These are phyloP conservation scores for Leucosticte australis DNA, from an alignment of 2,113 vertebrate genomes.

Conservation along the genomic window DNA sequence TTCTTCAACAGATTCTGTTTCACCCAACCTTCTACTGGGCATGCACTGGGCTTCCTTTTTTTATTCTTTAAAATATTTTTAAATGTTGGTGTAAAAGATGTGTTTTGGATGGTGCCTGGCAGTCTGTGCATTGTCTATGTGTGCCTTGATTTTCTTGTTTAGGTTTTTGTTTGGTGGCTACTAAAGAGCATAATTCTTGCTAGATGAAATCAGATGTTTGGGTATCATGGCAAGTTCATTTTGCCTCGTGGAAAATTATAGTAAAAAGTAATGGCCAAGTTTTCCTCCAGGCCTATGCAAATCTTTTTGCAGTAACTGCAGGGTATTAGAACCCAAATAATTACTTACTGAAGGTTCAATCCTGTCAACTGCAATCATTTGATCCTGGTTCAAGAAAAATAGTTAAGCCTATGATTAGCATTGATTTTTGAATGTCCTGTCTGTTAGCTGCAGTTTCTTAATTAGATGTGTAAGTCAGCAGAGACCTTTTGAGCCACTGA, in stretches of 20 bases:
- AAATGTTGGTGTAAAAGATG: not conserved
- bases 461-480: not conserved
- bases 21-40: not conserved
- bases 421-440: not conserved
- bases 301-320: not conserved
- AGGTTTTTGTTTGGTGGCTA: not conserved
- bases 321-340: not conserved
- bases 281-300: not conserved
- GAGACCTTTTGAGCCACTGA: not conserved
- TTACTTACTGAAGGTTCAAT: not conserved
- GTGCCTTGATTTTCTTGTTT: conserved; percentile 1
- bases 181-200: not conserved
- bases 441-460: not conserved
- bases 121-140: not conserved
- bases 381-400: not conserved
- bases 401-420: not conserved
- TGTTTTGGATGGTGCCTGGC: not conserved
- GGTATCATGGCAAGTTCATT: not conserved
- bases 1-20: not conserved
- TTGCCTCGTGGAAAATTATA: not conserved
- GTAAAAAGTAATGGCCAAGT: not conserved
- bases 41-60: not conserved
- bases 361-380: not conserved
- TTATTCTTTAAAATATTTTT: not conserved
- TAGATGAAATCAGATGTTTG: not conserved